These are phyloP conservation scores for Drosophila recens DNA, from an alignment of 2,888 invertebrate genomes.

Conservation along the genomic window DNA sequence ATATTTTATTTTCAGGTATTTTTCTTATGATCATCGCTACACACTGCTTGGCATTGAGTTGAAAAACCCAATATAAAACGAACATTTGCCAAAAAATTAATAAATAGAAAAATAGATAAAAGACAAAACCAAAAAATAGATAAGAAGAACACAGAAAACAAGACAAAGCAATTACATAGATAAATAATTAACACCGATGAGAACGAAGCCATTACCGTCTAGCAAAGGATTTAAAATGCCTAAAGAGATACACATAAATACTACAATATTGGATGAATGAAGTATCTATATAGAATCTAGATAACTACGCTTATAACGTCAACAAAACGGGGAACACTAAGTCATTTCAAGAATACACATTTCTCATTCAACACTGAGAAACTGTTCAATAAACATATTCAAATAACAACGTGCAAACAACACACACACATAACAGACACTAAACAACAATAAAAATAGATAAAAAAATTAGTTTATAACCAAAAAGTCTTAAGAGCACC, in stretches of 20 bases:
- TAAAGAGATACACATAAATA: constrained; percentile 1
- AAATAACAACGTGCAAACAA: constrained; percentile 38
- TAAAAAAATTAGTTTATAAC: constrained; percentile 6
- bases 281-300: constrained; percentile 49
- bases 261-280: constrained; percentile 1
- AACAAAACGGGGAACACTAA: constrained; percentile 42
- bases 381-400: constrained; percentile 56
- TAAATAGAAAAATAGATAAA: constrained; percentile 6
- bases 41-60: constrained; percentile 30
- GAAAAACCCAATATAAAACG: constrained; percentile 1
- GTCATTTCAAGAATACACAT: constrained; percentile 38
- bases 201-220: constrained; percentile 16
- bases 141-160: constrained; percentile 2
- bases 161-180: constrained; percentile 4
- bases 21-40: constrained; percentile 39
- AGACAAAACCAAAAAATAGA: constrained; percentile 9
- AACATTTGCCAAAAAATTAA: constrained; percentile 32
- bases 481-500: constrained; percentile 3
- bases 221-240: constrained; percentile 12
- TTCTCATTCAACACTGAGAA: constrained; percentile 57
- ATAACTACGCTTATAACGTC: constrained; percentile 55
- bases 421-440: constrained; percentile 38
- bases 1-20: constrained; percentile 34
- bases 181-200: constrained; percentile 23
- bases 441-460: constrained; percentile 18